These are phyloP conservation scores for Trichonephila inaurata DNA, from an alignment of 1,140 invertebrate genomes.

Conservation along the genomic window DNA sequence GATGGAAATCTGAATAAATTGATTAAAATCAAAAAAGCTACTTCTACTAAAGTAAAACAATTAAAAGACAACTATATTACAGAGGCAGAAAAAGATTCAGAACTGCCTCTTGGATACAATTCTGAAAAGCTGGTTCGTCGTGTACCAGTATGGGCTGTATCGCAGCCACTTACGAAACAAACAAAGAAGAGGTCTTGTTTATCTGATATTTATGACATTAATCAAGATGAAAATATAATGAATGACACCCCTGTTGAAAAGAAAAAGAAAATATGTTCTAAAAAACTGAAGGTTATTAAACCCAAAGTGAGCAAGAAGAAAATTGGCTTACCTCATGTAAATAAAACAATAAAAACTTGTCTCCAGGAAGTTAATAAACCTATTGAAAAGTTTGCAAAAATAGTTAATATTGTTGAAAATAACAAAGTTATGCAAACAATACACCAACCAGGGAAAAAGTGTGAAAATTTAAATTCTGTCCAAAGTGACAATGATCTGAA, in stretches of 20 bases:
- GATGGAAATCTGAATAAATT: not conserved
- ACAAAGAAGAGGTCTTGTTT: not conserved
- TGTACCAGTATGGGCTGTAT: not conserved
- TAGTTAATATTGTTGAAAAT: too few relatives aligned
- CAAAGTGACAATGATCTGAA: not conserved
- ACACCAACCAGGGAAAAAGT: not conserved
- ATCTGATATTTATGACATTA: constrained; percentile 35
- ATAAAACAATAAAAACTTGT: not conserved
- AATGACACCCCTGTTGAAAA: not conserved
- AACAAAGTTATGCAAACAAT: not conserved
- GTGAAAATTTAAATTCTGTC: not conserved
- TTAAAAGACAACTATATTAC: not conserved
- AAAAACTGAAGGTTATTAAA: not conserved
- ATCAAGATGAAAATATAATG: constrained; percentile 24
- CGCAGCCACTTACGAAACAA: not conserved
- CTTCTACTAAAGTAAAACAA: not conserved
- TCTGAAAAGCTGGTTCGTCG: not conserved
- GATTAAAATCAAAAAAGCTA: not conserved
- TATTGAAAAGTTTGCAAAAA: too few relatives aligned
- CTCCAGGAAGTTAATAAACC: not conserved
- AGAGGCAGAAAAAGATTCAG: not conserved
- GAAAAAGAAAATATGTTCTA: not conserved
- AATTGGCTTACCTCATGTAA: not conserved
- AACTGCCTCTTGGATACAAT: not conserved
- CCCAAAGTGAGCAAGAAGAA: not conserved